Evolutionary conservation across 2,888 invertebrate genomes (phyloP), one percentile per base, ranked within the genome.

Genomic region (Thereva nobilitata): DNA sequence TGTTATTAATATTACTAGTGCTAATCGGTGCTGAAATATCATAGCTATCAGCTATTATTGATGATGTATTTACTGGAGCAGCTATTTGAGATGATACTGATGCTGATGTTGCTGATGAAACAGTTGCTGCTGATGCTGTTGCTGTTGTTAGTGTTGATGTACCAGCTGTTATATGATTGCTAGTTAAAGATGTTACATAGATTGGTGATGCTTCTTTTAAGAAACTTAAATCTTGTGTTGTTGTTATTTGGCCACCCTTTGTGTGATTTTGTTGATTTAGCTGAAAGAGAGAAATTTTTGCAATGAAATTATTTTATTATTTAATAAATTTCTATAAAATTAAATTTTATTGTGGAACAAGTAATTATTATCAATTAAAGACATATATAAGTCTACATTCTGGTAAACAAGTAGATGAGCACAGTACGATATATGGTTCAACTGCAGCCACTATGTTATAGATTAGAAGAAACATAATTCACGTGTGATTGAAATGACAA

Each of bases 141-240:
- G 77, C 80, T 68, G 81, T 83, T 76, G 82, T 82, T 79, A 80
- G 81, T 76, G 83, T 84, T 79, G 82, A 82, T 78, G 80, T 79
- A 78, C 79, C 80, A 75, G 83, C 79, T 75, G 83, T 81, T 79
- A 83, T 77, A 78, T 83, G 80, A 81, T 83, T 77, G 81, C 78
- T 78, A 68, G 78, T 83, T 74, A 89, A 87, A 72, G 91, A 91
- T 71, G 91, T 92, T 72, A 92, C 91, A 85, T 92, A 92, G 73
- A 92, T 91, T 66, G 91, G 89, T 67, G 90, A 89, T 77, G 89
- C 89, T 77, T 89, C 90, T 76, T 91, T 90, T 77, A 92, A 88
- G 69, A 91, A 92, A 85, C 91, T 92, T 71, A 91, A 83, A 74
- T 91, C 91, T 64, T 79, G 79, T 64, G 75, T 75, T 53, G 76